These are phyloP conservation scores for Tetranychus piercei DNA, from an alignment of 2,888 invertebrate genomes.

Conservation along the genomic window DNA sequence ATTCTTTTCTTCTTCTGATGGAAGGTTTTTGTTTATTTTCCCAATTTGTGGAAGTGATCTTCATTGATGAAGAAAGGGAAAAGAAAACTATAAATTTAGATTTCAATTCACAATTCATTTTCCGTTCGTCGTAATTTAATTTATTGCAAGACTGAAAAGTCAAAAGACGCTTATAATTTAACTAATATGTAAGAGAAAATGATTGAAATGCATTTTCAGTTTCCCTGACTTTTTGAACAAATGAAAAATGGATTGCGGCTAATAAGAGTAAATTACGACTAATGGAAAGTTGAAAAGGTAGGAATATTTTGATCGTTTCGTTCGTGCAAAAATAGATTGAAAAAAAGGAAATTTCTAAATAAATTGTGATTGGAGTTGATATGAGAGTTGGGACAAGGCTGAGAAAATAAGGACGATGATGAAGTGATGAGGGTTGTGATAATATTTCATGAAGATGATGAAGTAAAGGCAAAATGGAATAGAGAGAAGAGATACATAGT, in stretches of 20 bases:
- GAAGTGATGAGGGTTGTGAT: background rate
- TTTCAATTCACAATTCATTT: too few relatives aligned
- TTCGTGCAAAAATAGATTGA: background rate
- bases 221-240: background rate
- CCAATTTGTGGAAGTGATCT: too few relatives aligned
- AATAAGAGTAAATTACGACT: background rate
- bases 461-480: background rate
- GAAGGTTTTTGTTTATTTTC: too few relatives aligned
- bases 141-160: too few relatives aligned
- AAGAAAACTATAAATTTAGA: too few relatives aligned
- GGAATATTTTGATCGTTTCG: background rate
- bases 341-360: background rate
- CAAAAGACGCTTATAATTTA: too few relatives aligned
- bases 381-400: background rate
- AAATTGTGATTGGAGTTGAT: background rate
- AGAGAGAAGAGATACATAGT: background rate
- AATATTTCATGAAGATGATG: background rate
- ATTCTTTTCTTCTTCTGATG: too few relatives aligned
- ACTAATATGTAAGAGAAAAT: too few relatives aligned
- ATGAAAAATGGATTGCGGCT: background rate
- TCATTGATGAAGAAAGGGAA: too few relatives aligned
- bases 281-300: background rate
- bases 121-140: too few relatives aligned
- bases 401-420: background rate
- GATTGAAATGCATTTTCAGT: background rate